A percentile compares a stretch with the other conserved stretches of the same genome.
These are phyloP conservation scores for Aleadryas rufinucha DNA, from an alignment of 2,113 vertebrate genomes.

Conservation along the genomic window DNA sequence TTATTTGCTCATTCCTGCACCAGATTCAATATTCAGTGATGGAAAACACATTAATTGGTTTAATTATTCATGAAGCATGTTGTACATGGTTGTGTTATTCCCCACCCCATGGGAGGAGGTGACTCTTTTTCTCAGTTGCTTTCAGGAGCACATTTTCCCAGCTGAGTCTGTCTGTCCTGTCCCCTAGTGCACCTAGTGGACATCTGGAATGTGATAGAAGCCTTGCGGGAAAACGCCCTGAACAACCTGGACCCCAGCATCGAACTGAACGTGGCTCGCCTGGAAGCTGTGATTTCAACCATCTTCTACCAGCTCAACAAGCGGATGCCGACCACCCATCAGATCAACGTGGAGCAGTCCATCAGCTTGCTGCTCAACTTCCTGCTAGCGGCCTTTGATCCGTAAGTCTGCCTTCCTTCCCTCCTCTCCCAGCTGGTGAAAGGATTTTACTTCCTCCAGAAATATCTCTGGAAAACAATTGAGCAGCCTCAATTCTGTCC, in stretches of 20 bases:
- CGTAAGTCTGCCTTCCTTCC: slow-evolving; percentile 77
- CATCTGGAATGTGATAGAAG: slow-evolving; percentile 98
- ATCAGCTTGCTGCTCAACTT: slow-evolving; percentile 94
- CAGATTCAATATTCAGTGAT: neutral
- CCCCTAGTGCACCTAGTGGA: slow-evolving; percentile 92
- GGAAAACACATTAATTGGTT: neutral
- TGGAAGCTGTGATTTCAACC: slow-evolving; percentile 92
- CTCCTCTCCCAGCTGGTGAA: neutral
- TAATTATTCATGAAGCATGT: neutral
- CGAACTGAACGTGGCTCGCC: slow-evolving; percentile 87
- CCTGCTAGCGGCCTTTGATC: slow-evolving; percentile 92
- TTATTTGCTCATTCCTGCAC: neutral
- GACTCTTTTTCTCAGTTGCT: neutral
- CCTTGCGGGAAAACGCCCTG: slow-evolving; percentile 90
- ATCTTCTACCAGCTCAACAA: slow-evolving; percentile 99
- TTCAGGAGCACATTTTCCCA: fast-evolving
- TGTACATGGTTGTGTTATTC: neutral
- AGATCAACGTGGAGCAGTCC: slow-evolving; percentile 94
- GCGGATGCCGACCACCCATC: slow-evolving; percentile 95
- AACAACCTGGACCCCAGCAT: slow-evolving; percentile 88
- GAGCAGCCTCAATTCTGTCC: neutral
- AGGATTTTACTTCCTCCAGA: neutral
- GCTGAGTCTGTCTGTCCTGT: slow-evolving; percentile 27
- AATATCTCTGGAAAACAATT: neutral
- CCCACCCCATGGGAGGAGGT: neutral